Evolutionary conservation across 2,888 invertebrate genomes (phyloP).

Genomic region (Harmothoe impar): DNA sequence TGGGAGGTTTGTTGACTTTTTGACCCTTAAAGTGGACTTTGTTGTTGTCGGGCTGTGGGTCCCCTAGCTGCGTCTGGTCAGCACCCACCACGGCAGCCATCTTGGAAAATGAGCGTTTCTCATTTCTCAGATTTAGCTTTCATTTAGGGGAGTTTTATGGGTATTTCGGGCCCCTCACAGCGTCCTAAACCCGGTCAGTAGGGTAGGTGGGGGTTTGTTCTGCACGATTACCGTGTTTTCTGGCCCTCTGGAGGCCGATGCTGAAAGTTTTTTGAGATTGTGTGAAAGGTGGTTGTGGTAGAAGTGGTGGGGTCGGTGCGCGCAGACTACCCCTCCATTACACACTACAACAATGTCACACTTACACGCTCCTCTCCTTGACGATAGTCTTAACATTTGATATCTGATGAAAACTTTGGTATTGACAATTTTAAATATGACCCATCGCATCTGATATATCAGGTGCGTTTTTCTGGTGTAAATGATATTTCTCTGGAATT

Average conservation of each 20-base stretch:
- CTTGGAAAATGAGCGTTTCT: conserved; percentile 45
- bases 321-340: too few relatives aligned
- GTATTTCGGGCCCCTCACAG: not conserved
- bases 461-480: too few relatives aligned
- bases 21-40: not conserved
- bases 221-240: not conserved
- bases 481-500: too few relatives aligned
- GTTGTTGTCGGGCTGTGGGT: too few relatives aligned
- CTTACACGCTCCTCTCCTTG: too few relatives aligned
- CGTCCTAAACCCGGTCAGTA: not conserved
- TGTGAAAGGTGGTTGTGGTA: not conserved
- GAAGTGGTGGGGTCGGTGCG: not conserved
- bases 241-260: not conserved
- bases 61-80: not conserved
- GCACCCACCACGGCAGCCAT: conserved; percentile 52
- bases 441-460: too few relatives aligned
- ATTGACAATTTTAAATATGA: too few relatives aligned
- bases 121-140: not conserved
- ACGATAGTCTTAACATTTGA: too few relatives aligned
- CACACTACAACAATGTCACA: too few relatives aligned
- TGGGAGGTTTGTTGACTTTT: not conserved
- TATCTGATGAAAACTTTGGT: too few relatives aligned
- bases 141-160: not conserved
- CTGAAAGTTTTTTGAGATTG: conserved; percentile 8
- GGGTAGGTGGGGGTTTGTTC: not conserved